Evolutionary conservation across 2,888 invertebrate genomes (phyloP), one percentile per base, ranked within the genome.

Genomic region (Cremastinae sp.): DNA sequence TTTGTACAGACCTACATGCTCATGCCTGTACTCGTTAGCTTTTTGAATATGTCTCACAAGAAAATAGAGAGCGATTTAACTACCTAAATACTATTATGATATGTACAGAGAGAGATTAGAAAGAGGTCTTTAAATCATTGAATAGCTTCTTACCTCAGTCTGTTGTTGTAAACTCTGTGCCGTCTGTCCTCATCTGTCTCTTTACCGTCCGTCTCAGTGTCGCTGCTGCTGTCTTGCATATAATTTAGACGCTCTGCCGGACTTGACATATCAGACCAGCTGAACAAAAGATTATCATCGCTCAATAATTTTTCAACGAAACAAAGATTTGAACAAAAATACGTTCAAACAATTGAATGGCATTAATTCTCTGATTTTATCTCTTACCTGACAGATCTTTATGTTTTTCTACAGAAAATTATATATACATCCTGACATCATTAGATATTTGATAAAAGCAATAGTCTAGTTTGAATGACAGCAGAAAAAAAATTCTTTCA

Each of bases 131-230:
- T 1, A 28, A 20, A 47, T 9, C 14, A 61, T 43, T n/a, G 10
- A 20, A 37, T 62, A 53, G 59, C 61, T 66, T 43, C 82, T 86
- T 90, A 94, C 94, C 94, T 93, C 87, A 93, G 90, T 85, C 96
- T 93, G 86, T 95, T 94, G 87, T 94, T 94, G 83, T 92, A 93
- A 77, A 94, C 92, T 81, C 94, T 91, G 79, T 94, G 90, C 78
- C 94, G 90, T 78, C 84, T 87, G 79, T 93, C 91, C 84, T 94
- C 94, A 87, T 96, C 96, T 74, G 94, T 93, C 85, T 94, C 93
- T 83, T 93, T 92, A 84, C 95, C 95, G 87, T 96, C 96, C 37
- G 89, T 90, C 90, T 96, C 96, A 18, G 95, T 96, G 88, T 96
- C 96, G 85, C 96, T 96, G 88, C 96, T 96, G 86, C 95, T 95